These are phyloP conservation scores for Drosophila suzukii DNA, from an alignment of 1,140 invertebrate species.

Conservation along the genomic window DNA sequence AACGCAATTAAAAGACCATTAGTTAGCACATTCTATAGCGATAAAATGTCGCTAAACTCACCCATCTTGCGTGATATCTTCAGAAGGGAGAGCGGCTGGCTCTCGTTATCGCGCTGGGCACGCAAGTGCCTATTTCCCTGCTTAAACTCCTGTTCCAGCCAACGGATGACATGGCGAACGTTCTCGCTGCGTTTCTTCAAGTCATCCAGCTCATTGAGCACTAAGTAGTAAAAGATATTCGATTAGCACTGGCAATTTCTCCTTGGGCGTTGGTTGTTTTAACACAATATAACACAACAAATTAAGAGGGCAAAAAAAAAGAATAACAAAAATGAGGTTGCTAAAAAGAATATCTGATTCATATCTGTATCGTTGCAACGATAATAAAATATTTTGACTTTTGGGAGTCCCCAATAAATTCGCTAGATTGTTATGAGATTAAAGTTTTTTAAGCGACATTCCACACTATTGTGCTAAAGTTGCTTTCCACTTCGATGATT, in stretches of 20 bases:
- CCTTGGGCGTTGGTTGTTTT: background rate
- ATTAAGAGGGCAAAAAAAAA: background rate
- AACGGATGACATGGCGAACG: conserved; percentile 95
- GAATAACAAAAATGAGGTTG: background rate
- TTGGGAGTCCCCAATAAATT: background rate
- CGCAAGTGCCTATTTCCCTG: conserved; percentile 92
- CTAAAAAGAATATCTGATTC: no score
- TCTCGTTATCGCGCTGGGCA: conserved; percentile 92
- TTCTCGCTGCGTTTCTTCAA: conserved; percentile 91
- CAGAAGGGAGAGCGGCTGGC: conserved; percentile 89
- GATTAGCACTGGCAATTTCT: background rate
- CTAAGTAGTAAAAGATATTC: conserved; percentile 84
- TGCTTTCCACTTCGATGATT: conserved; percentile 1
- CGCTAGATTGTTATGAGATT: background rate
- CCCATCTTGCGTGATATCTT: conserved; percentile 88
- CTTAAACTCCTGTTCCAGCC: conserved; percentile 94
- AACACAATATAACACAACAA: background rate
- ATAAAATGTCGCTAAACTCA: conserved; percentile 29
- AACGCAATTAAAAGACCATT: background rate
- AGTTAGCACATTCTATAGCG: background rate
- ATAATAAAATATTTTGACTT: background rate
- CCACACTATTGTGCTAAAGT: background rate
- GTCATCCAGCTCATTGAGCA: conserved; percentile 93
- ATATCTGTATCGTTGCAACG: no score
- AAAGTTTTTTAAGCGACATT: no score